These are phyloP conservation scores for Kuschelorhynchus macadamiae DNA, from an alignment of 2,888 invertebrate genomes.

Conservation along the genomic window DNA sequence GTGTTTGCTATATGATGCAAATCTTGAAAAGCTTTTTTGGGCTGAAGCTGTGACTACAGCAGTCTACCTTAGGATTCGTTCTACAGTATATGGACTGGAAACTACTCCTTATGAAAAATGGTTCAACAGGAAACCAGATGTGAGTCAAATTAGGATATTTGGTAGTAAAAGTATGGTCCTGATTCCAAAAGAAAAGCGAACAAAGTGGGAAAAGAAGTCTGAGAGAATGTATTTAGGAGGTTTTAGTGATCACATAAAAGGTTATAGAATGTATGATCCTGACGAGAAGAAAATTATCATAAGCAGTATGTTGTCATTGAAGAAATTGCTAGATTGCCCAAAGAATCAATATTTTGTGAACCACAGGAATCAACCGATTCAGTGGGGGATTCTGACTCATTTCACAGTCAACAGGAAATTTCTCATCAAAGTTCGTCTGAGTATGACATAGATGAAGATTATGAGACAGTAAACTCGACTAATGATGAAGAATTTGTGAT, in stretches of 20 bases:
- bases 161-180: too few relatives aligned
- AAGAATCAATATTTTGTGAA: too few relatives aligned
- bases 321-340: too few relatives aligned
- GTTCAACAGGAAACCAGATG: slow-evolving; percentile 56
- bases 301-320: slow-evolving; percentile 5
- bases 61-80: slow-evolving; percentile 53
- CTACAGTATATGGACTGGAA: slow-evolving; percentile 33
- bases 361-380: too few relatives aligned
- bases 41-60: slow-evolving; percentile 56
- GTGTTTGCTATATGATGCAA: slow-evolving; percentile 34
- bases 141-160: slow-evolving; percentile 55
- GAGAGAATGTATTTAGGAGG: not conserved
- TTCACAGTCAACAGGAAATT: too few relatives aligned
- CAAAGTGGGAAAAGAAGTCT: slow-evolving; percentile 8
- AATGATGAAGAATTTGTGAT: too few relatives aligned
- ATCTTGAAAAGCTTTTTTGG: slow-evolving; percentile 54
- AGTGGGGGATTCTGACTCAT: too few relatives aligned
- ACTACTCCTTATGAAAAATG: slow-evolving; percentile 60
- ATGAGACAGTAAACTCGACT: too few relatives aligned
- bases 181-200: slow-evolving; percentile 52
- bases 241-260: slow-evolving; percentile 10
- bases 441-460: too few relatives aligned
- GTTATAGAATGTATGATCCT: slow-evolving; percentile 5
- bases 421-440: too few relatives aligned
- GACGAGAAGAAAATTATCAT: not conserved